Evolutionary conservation across 2,113 vertebrate genomes (phyloP).

Genomic region (Eidolon helvum): DNA sequence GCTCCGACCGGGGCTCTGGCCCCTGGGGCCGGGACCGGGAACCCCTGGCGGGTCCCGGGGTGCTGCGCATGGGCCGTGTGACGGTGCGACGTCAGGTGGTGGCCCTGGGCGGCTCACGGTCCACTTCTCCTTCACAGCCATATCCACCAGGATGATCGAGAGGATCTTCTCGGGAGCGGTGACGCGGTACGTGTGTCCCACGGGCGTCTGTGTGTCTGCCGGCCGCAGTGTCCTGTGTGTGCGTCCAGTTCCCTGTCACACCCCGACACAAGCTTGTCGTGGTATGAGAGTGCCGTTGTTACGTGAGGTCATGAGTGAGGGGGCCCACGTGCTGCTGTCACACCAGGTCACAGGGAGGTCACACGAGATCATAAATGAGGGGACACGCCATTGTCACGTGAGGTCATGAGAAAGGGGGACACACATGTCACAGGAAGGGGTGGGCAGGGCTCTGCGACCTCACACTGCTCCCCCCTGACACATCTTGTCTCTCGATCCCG

Average conservation of each 20-base stretch:
- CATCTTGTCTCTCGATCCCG: fast-evolving
- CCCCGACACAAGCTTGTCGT: fast-evolving
- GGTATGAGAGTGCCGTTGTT: not conserved
- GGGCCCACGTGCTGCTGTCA: not conserved
- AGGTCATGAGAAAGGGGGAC: not conserved
- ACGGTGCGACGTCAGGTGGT: too few relatives aligned
- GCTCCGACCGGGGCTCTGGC: too few relatives aligned
- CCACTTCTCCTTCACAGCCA: not conserved
- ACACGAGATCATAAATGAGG: too few relatives aligned
- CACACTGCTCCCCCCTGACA: fast-evolving
- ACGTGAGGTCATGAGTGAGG: fast-evolving
- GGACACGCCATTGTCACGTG: not conserved
- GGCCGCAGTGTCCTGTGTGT: fast-evolving
- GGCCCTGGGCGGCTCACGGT: not conserved
- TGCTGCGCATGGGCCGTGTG: too few relatives aligned
- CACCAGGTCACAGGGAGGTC: fast-evolving
- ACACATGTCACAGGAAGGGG: fast-evolving
- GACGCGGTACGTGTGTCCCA: conserved; percentile 84
- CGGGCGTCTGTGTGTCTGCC: not conserved
- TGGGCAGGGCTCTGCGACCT: fast-evolving
- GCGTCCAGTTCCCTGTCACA: fast-evolving
- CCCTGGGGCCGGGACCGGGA: too few relatives aligned
- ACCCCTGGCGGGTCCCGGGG: too few relatives aligned
- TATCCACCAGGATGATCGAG: conserved; percentile 93
- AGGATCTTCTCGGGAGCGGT: conserved; percentile 97